Base-by-base conservation (phyloP, 1,140 invertebrate species). In the Aculops lycopersici region DNA sequence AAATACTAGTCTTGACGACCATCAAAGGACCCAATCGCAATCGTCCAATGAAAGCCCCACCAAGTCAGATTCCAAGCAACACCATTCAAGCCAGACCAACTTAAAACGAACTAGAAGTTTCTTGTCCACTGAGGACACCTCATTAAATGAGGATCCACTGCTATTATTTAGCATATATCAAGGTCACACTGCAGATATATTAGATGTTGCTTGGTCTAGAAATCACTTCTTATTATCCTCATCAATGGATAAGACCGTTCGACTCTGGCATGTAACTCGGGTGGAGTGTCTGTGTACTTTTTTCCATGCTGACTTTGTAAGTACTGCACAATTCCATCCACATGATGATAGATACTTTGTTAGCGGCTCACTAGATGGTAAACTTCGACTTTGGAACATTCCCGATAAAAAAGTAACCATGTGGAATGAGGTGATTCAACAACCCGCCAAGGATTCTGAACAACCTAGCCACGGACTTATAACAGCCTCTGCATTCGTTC, bases 121-220 rank as follows among this genome's bases (percentile, higher is more conserved):
- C n/a, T 42, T 40, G 13, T 14, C n/a, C 3, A 17, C 24, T 13
- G 45, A 47, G 38, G 45, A 47, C 24, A 47, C 44, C 35, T 41
- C 40, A 8, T 21, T 47, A 17, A 17, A 20, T 20, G 45, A 47
- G 38, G 45, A 47, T 20, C 45, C 45, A 2, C 21, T 47, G 17
- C 40, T 47, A 5, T 40, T 47, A 21, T 90, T 95, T 56, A 84
- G 76, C 60, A 73, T 70, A 1, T 95, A 92, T 56, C 64, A 70
- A 4, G 90, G 86, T 0, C 90, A 98, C 54, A 83, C 80, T 1
- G 86, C 84, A 1, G 90, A 97, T 59, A 61, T 98, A 1, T 62
- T 65, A 0, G 63, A 65, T 45, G 43, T 65, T 4, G 58, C 60
- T 3, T 65, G 63, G 63, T 65, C 63, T 5, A 63, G 63, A 53